Conservation (phyloP, 2,113 vertebrate species). For the Cyrtonyx montezumae region DNA sequence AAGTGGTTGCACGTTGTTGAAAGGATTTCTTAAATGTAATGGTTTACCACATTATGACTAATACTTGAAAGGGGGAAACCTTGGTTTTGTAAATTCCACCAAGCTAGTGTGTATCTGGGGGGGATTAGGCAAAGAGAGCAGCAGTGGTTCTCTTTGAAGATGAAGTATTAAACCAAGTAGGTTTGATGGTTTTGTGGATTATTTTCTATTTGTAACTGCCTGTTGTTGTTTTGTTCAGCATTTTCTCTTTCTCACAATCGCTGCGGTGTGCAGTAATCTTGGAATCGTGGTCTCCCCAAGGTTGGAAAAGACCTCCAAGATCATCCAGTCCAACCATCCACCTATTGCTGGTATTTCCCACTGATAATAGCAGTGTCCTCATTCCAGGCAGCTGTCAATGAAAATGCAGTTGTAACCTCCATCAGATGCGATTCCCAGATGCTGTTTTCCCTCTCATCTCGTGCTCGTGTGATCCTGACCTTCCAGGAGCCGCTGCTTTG, state of each 20-base stretch:
- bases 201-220: background rate
- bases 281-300: too few species aligned
- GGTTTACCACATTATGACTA: background rate
- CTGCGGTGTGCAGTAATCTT: too few species aligned
- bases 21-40: background rate
- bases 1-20: background rate
- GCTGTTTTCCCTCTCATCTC: background rate
- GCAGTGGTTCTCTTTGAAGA: background rate
- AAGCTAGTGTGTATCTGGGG: background rate
- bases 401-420: background rate
- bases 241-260: too few species aligned
- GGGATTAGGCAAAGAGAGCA: background rate
- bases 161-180: background rate
- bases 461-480: rapidly evolving
- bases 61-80: background rate
- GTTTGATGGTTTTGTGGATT: background rate
- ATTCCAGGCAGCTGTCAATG: background rate
- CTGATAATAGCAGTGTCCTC: background rate
- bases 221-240: background rate
- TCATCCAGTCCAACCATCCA: too few species aligned
- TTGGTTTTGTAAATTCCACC: background rate
- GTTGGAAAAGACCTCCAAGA: too few species aligned
- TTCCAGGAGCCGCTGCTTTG: background rate
- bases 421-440: background rate
- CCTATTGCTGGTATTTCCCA: too few species aligned